Evolutionary conservation across 2,113 vertebrate species (phyloP), one percentile per base, ranked within the genome.

Genomic region (Trematocara zebra): DNA sequence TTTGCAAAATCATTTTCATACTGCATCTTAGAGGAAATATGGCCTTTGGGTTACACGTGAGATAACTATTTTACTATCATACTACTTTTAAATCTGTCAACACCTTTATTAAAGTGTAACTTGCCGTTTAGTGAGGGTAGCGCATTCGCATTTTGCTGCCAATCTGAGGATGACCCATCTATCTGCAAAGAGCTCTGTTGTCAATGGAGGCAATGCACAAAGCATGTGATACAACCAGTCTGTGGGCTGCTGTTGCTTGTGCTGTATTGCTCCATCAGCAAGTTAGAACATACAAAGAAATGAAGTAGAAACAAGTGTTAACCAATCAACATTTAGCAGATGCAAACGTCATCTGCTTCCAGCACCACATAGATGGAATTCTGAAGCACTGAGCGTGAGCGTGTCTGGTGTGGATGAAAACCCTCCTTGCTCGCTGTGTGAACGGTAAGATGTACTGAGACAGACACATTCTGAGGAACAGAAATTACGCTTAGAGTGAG

Each of bases 281-380:
- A 64, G 17, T 37, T 37, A 7, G 17, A 37, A 37, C 33, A 7
- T n/a, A n/a, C 59, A 64, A 37, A n/a, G 17, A 37, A 6, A 35
- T 37, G 59, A 64, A 64, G 33, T 11, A 37, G 33, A 64, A 64
- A 0, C 31, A n/a, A 0, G 33, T 64, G 59, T 8, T 64, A 20
- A 64, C 18, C 6, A 64, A 2, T 37, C 33, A 0, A n/a, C 18
- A 12, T 12, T 64, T n/a, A 37, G 33, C 59, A 64, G 33, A 20
- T 5, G 0, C 59, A 64, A n/a, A 37, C 1, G 6, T n/a, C 59
- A 64, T 64, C 59, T 18, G 7, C 31, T 64, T 64, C 9, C 59
- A 64, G 59, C 1, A 1, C 35, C 31, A 64, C 31, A 18, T 7
- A 11, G 59, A n/a, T 35, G 59, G 31, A 11, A 35, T 61, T 35